These are phyloP conservation scores for Cygnus olor DNA, from an alignment of 2,797 vertebrate genomes.

Conservation along the genomic window DNA sequence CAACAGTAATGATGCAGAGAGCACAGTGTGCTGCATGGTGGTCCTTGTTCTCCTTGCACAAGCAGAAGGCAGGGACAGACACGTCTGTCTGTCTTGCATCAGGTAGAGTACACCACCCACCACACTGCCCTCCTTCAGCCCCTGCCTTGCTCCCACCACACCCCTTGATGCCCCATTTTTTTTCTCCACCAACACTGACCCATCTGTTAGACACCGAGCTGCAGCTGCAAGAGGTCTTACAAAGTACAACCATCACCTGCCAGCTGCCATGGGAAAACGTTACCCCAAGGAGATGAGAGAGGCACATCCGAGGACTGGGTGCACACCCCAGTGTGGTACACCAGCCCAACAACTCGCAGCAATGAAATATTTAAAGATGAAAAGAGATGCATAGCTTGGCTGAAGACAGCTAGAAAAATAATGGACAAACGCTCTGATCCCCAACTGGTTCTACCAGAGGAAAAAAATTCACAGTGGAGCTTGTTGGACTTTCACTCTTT, in stretches of 20 bases:
- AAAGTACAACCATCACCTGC: neutral
- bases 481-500: conserved; percentile 17
- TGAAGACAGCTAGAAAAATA: conserved; percentile 2
- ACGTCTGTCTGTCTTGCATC: fast-evolving
- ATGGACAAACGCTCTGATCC: neutral
- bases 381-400: neutral
- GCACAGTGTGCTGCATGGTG: neutral
- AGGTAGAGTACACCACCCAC: neutral
- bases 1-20: neutral
- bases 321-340: neutral
- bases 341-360: neutral
- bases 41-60: neutral
- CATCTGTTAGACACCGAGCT: neutral
- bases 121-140: neutral
- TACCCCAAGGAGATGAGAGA: neutral
- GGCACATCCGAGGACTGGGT: neutral
- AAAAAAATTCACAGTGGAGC: conserved; percentile 12
- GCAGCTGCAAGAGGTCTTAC: neutral
- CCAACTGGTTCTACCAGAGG: neutral
- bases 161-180: fast-evolving
- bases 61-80: neutral
- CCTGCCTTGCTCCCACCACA: neutral
- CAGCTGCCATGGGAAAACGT: neutral
- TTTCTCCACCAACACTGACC: neutral
- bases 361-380: neutral